Percentiles rank a stretch among this genome's conserved stretches.
phyloP scores from a whole-genome alignment of 2,113 vertebrate species.

The Electrona antarctica region DNA sequence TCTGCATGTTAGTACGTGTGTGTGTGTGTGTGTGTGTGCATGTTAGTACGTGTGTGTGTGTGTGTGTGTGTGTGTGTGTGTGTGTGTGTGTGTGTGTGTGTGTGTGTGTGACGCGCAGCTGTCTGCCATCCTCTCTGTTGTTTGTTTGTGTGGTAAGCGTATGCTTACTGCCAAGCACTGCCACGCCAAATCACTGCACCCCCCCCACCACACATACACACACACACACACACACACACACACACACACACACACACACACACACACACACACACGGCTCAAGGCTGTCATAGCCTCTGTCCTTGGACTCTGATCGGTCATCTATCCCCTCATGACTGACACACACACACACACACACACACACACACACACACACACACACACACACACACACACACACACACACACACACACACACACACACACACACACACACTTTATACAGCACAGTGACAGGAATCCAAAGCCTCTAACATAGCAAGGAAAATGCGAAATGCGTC shows the following conservation, averaged over 20 bases:
- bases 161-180: slow-evolving; percentile 69
- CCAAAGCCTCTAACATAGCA: too few species aligned
- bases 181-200: slow-evolving; percentile 63
- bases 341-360: slow-evolving; percentile 1
- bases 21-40: slow-evolving; percentile 24
- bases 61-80: slow-evolving; percentile 6
- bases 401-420: slow-evolving; percentile 22
- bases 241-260: not conserved
- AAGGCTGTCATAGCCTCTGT: slow-evolving; percentile 49
- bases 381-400: slow-evolving; percentile 23
- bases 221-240: not conserved
- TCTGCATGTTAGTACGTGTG: not conserved
- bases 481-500: too few species aligned
- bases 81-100: slow-evolving; percentile 4
- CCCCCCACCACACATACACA: not conserved
- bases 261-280: slow-evolving; percentile 16
- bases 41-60: not conserved
- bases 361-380: not conserved
- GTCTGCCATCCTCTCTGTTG: slow-evolving; percentile 44
- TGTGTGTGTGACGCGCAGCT: slow-evolving; percentile 7
- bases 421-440: not conserved
- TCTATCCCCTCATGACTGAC: slow-evolving; percentile 55
- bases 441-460: too few species aligned
- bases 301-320: slow-evolving; percentile 71
- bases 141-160: slow-evolving; percentile 57